phyloP scores from a whole-genome alignment of 2,888 invertebrate genomes.

The Thysanoteuthis rhombus region DNA sequence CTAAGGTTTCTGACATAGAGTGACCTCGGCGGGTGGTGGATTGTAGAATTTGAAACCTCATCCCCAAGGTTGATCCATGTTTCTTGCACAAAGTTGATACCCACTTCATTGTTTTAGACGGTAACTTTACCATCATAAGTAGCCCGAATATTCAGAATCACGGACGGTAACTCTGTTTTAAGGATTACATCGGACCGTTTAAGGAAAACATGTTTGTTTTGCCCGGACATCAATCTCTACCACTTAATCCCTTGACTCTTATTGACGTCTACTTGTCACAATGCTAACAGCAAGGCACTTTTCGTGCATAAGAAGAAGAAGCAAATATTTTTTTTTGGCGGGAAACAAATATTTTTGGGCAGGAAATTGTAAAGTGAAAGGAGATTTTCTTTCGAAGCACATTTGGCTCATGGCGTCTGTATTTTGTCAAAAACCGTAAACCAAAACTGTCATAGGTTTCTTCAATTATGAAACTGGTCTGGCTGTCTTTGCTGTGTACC shows the following conservation, averaged over 20 bases:
- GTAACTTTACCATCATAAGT: neutral
- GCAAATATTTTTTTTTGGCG: no score
- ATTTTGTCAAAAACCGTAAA: no score
- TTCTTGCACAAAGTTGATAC: neutral
- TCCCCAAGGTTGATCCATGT: neutral
- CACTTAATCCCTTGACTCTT: neutral
- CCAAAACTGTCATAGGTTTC: no score
- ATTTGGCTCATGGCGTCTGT: neutral
- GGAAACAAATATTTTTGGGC: neutral
- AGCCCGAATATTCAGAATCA: neutral
- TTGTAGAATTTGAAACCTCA: neutral
- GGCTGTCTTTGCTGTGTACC: neutral
- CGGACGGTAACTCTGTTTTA: neutral
- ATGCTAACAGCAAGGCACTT: neutral
- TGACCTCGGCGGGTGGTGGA: neutral
- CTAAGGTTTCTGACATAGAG: no score
- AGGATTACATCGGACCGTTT: neutral
- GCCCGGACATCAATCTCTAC: neutral
- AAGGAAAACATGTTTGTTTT: conserved; percentile 12
- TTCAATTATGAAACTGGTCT: no score
- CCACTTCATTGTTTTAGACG: neutral
- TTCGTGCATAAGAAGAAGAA: neutral
- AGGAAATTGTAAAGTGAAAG: neutral
- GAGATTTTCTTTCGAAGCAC: neutral
- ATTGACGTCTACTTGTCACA: neutral